These are phyloP conservation scores for Corydoras maculifer DNA, from an alignment of 2,113 vertebrate species.

Conservation along the genomic window DNA sequence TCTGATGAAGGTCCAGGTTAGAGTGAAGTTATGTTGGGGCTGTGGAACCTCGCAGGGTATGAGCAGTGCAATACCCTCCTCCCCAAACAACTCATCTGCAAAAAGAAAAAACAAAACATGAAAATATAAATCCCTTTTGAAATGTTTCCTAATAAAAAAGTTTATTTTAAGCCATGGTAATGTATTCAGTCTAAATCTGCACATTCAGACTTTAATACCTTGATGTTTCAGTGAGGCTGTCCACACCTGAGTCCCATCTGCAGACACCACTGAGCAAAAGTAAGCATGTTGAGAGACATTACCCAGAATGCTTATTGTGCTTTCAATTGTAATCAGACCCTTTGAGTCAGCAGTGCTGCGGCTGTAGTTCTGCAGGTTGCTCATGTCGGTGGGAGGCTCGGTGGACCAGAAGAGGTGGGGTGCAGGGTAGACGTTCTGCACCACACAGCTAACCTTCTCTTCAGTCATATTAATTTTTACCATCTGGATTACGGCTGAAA, in stretches of 20 bases:
- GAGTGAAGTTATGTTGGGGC: slow-evolving; percentile 58
- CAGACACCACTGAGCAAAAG: slow-evolving; percentile 62
- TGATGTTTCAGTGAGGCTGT: slow-evolving; percentile 59
- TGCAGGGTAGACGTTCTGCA: slow-evolving; percentile 57
- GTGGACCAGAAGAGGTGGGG: slow-evolving; percentile 59
- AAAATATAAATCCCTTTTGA: not conserved
- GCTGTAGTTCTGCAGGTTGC: slow-evolving; percentile 49
- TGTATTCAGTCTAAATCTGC: not conserved
- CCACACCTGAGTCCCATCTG: slow-evolving; percentile 63
- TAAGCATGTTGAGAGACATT: slow-evolving; percentile 55
- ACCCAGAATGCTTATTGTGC: slow-evolving; percentile 55
- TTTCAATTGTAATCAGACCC: slow-evolving; percentile 61
- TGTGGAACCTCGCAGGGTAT: slow-evolving; percentile 58
- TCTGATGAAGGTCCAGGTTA: slow-evolving; percentile 60
- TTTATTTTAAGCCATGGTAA: not conserved
- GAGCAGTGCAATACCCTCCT: slow-evolving; percentile 51
- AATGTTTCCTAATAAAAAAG: not conserved
- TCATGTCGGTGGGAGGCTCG: slow-evolving; percentile 28
- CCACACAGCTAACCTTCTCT: slow-evolving; percentile 55
- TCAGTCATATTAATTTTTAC: slow-evolving; percentile 57
- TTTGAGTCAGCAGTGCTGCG: slow-evolving; percentile 58
- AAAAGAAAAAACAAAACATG: slow-evolving; percentile 18
- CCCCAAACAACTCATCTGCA: slow-evolving; percentile 51
- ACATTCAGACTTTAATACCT: slow-evolving; percentile 47
- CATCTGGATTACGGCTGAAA: slow-evolving; percentile 61